Base-by-base conservation (phyloP, 2,797 vertebrate genomes). In the Petrocephalus schoutedeni region DNA sequence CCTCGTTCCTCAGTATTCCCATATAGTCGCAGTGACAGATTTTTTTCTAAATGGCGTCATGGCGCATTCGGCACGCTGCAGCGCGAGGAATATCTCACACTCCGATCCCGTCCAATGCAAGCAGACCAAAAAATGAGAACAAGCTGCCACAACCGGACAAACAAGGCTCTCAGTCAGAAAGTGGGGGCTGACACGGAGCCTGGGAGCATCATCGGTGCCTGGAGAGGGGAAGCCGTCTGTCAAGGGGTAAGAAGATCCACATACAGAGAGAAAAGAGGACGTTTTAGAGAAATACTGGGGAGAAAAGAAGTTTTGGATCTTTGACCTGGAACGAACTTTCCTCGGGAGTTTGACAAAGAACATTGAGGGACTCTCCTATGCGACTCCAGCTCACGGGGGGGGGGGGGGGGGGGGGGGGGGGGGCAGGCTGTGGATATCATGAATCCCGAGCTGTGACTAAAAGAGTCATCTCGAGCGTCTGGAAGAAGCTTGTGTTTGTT, bases 241-340 rank as follows among this genome's bases (percentile, higher is more conserved):
- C 61, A n/a, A n/a, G 61, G 16, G 80, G n/a, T 89, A 89, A 28
- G 56, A 36, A 87, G 10, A 77, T 71, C 67, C 21, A 87, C 49
- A 53, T 21, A 58, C n/a, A 88, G 57, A 56, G 16, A 84, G 53
- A 49, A 41, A 56, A 90, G 45, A 86, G 77, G 88, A 74, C 64
- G 89, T 89, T 67, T 80, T 92, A 86, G 88, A 89, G 89, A 93
- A 93, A 94, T 94, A 89, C 64, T 91, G 89, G 90, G 92, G 92
- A 32, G 14, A 28, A 36, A 45, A 14, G 7, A 45, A 53, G 28
- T 19, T n/a, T 8, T 8, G 32, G 51, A 58, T 14, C 53, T 51
- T 21, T 83, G 49, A 51, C 21, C 21, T 9, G 49, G 8, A 83
- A 7, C 77, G 3, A 83, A 83, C 19, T 49, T 51, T 19, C 16